Evolutionary conservation across 2,797 vertebrate genomes (phyloP).

Genomic region (Sitta carolinensis): DNA sequence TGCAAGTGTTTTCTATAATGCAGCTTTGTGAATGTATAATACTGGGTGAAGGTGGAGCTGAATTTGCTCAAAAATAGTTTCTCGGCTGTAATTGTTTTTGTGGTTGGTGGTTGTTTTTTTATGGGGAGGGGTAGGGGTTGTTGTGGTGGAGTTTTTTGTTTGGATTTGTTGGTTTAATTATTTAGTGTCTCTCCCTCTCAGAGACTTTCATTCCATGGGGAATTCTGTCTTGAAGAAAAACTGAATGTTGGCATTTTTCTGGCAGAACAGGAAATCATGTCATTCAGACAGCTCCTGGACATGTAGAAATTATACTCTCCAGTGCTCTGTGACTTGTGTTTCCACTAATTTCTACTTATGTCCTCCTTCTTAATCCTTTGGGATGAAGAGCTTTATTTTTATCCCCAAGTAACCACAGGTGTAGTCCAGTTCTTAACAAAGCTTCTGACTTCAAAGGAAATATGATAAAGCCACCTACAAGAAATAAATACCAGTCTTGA

Average conservation of each 20-base stretch:
- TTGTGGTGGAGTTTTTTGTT: neutral
- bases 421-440: neutral
- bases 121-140: neutral
- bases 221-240: neutral
- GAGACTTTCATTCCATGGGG: neutral
- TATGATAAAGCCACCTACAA: neutral
- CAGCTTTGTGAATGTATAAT: neutral
- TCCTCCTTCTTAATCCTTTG: neutral
- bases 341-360: neutral
- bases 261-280: neutral
- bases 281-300: neutral
- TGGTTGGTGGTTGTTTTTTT: neutral
- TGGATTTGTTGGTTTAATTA: neutral
- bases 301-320: neutral
- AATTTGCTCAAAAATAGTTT: neutral
- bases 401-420: neutral
- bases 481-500: neutral
- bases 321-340: neutral
- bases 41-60: neutral
- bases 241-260: neutral
- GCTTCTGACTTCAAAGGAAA: neutral
- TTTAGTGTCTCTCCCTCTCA: neutral
- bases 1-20: neutral
- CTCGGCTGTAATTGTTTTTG: neutral
- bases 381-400: slow-evolving; percentile 11